Evolutionary conservation across 2,113 vertebrate genomes (phyloP), one percentile per base, ranked within the genome.

Genomic region (Serilophus lunatus): DNA sequence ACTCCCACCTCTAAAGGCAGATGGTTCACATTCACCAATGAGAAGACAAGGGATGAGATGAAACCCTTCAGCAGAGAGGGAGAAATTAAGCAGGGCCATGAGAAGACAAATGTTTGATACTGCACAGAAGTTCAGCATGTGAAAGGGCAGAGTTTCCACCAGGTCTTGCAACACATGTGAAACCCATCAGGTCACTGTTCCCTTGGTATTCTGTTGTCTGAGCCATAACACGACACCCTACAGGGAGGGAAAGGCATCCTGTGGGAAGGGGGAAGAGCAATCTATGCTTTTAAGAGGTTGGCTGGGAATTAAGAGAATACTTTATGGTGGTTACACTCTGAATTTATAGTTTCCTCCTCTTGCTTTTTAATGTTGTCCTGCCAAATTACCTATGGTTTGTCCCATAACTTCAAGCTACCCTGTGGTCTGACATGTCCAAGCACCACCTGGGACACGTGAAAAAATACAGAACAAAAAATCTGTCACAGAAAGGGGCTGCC

Each of bases 331-430:
- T 92, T 96, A 95, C 88, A 82, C 90, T 95, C 93, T 88, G 88
- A 93, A 96, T 96, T 97, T 97, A 97, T 95, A 71, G 92, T 97
- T 96, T 97, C 95, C 93, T 95, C 74, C 82, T 93, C 90, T 91
- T 85, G 91, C 42, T 95, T 95, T 95, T 96, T 95, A 97, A 90
- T 92, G 91, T 94, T 95, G 93, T 96, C 82, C 90, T 93, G 90
- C 69, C 77, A 92, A 96, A 96, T 96, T 95, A 93, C 93, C 95
- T 90, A 59, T 0, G 1, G 82, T 92, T 86, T 94, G 82, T 56
- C 93, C 82, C 49, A 81, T 71, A 86, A 92, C 65, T 90, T 86
- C 86, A 69, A 68, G 80, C 80, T 81, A 29, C 76, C 82, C 82
- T 93, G 92, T 90, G 86, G 92, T 90, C 93, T 90, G 86, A 93